phyloP scores from a whole-genome alignment of 2,888 invertebrate species.

The Harpalus rufipes region DNA sequence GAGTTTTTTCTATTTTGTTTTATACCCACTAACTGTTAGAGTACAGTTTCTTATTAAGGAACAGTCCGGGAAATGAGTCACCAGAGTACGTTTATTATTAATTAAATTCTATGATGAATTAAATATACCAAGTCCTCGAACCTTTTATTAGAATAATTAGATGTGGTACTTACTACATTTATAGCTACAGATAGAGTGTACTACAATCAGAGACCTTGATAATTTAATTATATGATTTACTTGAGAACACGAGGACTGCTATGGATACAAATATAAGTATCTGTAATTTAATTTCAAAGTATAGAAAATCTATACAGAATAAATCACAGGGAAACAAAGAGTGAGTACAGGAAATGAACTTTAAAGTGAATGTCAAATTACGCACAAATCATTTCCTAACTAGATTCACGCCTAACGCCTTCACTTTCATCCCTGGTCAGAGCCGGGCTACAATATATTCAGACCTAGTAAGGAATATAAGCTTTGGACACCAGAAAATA shows the following conservation, averaged over 20 bases:
- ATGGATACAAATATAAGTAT: not conserved
- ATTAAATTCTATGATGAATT: not conserved
- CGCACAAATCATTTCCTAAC: conserved; percentile 31
- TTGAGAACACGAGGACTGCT: not conserved
- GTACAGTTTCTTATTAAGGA: not conserved
- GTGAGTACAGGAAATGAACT: not conserved
- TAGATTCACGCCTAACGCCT: conserved; percentile 22
- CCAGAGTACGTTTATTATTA: not conserved
- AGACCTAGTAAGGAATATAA: not conserved
- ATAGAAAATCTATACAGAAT: not conserved
- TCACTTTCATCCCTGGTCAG: not conserved
- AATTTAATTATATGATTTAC: too few relatives aligned
- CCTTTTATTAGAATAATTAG: not conserved
- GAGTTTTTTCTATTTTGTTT: too few relatives aligned
- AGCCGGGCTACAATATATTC: not conserved
- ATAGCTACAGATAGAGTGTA: not conserved
- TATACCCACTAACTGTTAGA: too few relatives aligned
- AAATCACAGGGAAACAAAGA: not conserved
- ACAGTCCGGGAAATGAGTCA: not conserved
- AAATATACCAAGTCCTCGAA: not conserved
- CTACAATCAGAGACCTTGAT: too few relatives aligned
- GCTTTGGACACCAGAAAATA: too few relatives aligned
- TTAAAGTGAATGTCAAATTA: conserved; percentile 38
- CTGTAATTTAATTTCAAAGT: not conserved
- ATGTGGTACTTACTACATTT: not conserved